Evolutionary conservation across 2,113 vertebrate genomes (phyloP).

Genomic region (Pomatostomus ruficeps): DNA sequence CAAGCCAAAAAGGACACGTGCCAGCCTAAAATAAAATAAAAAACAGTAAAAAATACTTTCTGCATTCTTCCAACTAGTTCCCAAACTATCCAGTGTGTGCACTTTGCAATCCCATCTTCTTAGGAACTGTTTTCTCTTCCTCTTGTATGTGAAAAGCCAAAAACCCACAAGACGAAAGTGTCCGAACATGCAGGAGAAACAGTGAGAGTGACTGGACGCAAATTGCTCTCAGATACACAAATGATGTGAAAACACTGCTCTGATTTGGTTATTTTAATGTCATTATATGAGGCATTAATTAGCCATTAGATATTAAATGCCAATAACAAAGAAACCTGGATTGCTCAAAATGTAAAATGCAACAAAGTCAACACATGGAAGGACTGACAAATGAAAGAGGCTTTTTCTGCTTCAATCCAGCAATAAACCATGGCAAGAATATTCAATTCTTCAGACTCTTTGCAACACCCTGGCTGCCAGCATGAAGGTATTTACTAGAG

Average conservation of each 20-base stretch:
- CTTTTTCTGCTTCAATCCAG: conserved; percentile 2
- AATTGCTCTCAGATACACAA: background rate
- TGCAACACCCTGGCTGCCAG: background rate
- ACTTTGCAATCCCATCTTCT: background rate
- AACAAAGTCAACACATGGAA: background rate
- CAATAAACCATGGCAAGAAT: conserved; percentile 7
- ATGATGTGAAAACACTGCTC: background rate
- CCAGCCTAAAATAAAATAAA: background rate
- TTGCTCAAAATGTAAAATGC: background rate
- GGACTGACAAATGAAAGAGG: background rate
- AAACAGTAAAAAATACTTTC: background rate
- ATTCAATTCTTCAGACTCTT: conserved; percentile 30
- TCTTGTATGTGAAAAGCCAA: background rate
- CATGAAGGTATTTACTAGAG: background rate
- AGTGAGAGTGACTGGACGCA: background rate
- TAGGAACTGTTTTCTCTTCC: background rate
- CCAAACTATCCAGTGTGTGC: background rate
- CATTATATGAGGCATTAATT: background rate
- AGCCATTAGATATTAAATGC: background rate
- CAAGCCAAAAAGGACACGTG: background rate
- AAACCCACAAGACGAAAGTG: background rate
- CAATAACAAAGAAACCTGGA: background rate
- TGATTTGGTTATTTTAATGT: background rate
- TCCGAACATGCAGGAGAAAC: background rate
- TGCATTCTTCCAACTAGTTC: background rate